Conservation (phyloP, 2,797 vertebrate genomes). For the Eutrigla gurnardus region DNA sequence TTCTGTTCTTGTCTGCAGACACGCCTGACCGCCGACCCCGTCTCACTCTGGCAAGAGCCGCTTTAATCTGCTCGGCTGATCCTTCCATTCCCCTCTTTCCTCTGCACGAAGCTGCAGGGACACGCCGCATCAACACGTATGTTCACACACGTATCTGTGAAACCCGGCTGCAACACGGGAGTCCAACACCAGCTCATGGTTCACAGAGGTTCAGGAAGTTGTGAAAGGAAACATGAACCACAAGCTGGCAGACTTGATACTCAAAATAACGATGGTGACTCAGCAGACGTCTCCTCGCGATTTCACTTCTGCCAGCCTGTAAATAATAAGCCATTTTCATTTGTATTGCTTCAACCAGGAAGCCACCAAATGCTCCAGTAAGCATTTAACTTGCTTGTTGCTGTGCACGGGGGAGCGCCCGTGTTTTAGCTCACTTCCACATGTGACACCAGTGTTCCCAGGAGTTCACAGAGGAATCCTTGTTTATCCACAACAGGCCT, state of each 20-base stretch:
- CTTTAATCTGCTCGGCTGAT: constrained; percentile 1
- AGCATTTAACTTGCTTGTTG: no score
- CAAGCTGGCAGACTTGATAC: constrained; percentile 33
- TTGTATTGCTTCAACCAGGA: no score
- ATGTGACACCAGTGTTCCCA: not conserved
- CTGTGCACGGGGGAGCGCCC: no score
- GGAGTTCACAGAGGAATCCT: constrained; percentile 37
- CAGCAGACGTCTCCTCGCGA: constrained; percentile 44
- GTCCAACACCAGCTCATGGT: no score
- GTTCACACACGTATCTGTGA: not conserved
- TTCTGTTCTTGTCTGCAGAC: constrained; percentile 9
- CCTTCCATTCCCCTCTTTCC: not conserved
- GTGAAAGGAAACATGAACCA: constrained; percentile 46
- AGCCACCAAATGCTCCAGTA: no score
- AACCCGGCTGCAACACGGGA: no score
- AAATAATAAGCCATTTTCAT: no score
- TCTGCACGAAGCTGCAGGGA: constrained; percentile 21
- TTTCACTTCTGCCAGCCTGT: constrained; percentile 28
- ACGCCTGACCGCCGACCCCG: not conserved
- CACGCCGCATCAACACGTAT: not conserved
- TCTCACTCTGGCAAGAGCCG: not conserved
- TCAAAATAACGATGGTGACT: constrained; percentile 60
- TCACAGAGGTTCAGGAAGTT: constrained; percentile 43
- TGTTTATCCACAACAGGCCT: constrained; percentile 51
- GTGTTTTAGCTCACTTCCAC: no score